Base-by-base conservation (phyloP, 2,888 invertebrate genomes). In the Paralinhomoeus sp. region DNA sequence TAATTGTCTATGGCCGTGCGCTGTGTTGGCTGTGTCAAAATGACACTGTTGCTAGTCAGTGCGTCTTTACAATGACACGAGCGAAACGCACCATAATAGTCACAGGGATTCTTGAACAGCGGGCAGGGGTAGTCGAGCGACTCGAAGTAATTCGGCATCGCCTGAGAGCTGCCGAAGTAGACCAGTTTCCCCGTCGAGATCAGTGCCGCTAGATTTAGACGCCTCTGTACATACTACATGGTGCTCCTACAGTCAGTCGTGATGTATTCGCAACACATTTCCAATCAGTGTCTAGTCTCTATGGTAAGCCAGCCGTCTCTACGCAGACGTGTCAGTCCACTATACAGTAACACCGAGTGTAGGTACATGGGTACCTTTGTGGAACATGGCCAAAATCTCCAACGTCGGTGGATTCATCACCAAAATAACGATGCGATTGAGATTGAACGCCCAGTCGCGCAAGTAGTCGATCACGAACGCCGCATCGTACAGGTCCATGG, bases 391-490 rank as follows among this genome's bases (percentile, higher is more conserved):
- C 50, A 87, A 77, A 53, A 89, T 85, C 65, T 89, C 87, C 59
- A 84, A 84, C 1, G 85, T 87, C 2, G 87, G 84, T 22, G 89
- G 87, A 61, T 85, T 84, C 27, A 87, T 67, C 0, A 87, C 85
- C 67, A 89, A 73, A 38, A 89, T 75, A 17, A 85, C 82, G 40
- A 84, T 78, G 51, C 83, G 71, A 1, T 80, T 75, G 2, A 17
- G 35, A 24, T 62, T 51, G 51, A 73, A 71, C 24, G 81, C 80
- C 82, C 87, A 89, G 62, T 85, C 84, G 50, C 85, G 73, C 51
- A 89, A 67, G 63, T 85, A 89, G 63, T 89, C 87, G 45, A 89
- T 78, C 41, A 89, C 66, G 64, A 89, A 89, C 66, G 87, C 89
- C 0, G 85, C 83, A 59, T 89, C 89, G 56, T 89, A 87, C 50